Base-by-base conservation (phyloP, 2,113 vertebrate species). In the Tinamus guttatus region DNA sequence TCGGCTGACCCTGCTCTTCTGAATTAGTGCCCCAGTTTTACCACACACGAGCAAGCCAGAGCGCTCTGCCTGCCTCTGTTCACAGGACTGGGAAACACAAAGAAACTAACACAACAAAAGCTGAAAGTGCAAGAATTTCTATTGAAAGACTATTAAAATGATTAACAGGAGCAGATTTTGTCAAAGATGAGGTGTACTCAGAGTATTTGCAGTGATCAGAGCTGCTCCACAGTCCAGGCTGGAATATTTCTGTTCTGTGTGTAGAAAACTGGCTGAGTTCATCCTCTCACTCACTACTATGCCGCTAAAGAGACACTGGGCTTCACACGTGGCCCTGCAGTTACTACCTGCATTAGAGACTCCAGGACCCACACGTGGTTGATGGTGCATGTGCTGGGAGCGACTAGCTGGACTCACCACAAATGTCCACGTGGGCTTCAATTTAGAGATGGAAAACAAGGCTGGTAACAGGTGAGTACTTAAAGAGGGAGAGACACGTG, bases 21-120 rank as follows among this genome's bases (percentile, higher is more conserved):
- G 18, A 20, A 20, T 64, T 58, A 18, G 65, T 41, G 51, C 34
- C 49, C 64, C 58, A 79, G 59, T 14, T 73, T 43, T 65, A 3
- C 14, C 60, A 67, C 74, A 73, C 36, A 24, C 5, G 7, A 21
- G 21, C 36, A 32, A 85, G 41, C 60, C 71, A 70, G 38, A 67
- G 8, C 58, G 20, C 51, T 65, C 85, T 79, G 38, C 34, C n/a
- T 0, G 0, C 28, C 86, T 78, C 49, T 78, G 1, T 25, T 76
- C 59, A 52, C 28, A 63, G 4, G 16, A 58, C 24, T 51, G 45
- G 70, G 56, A 51, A 82, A 13, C 0, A 1, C 0, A 0, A 27
- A 68, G n/a, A 36, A 2, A 4, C 1, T 3, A 45, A 40, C 28
- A 24, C 5, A 58, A 54, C 59, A 21, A 11, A 71, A 87, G 36